Evolutionary conservation across 2,888 invertebrate genomes (phyloP).

Genomic region (Hoplodrina blanda): DNA sequence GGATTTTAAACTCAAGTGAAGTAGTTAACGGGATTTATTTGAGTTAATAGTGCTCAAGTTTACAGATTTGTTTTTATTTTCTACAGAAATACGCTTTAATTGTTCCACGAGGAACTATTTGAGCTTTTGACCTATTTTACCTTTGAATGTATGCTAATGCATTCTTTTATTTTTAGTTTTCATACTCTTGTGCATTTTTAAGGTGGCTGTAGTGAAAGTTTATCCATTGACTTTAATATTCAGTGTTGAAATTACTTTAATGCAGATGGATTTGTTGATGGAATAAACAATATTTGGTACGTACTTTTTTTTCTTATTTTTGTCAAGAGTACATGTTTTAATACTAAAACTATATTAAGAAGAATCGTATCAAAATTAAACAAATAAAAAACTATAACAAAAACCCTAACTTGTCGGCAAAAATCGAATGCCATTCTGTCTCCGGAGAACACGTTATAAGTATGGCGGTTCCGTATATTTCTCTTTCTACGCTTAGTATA

Average conservation of each 20-base stretch:
- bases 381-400: neutral
- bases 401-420: neutral
- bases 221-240: neutral
- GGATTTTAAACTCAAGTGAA: slow-evolving; percentile 42
- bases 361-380: neutral
- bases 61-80: slow-evolving; percentile 32
- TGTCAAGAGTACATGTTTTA: neutral
- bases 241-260: neutral
- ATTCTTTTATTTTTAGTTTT: slow-evolving; percentile 1
- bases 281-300: too few species aligned
- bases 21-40: slow-evolving; percentile 48
- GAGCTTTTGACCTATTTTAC: neutral
- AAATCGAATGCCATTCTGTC: slow-evolving; percentile 7
- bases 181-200: neutral
- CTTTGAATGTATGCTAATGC: neutral
- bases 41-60: slow-evolving; percentile 47
- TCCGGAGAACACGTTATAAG: slow-evolving; percentile 4
- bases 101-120: slow-evolving; percentile 13
- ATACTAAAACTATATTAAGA: neutral
- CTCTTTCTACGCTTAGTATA: slow-evolving; percentile 11
- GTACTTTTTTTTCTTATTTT: neutral
- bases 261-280: neutral
- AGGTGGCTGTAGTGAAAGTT: neutral
- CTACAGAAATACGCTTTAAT: slow-evolving; percentile 30
- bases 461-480: slow-evolving; percentile 17